These are phyloP conservation scores for Parazoanthus atlanticus DNA, from an alignment of 92 coral and sea anemone genomes.

Conservation along the genomic window DNA sequence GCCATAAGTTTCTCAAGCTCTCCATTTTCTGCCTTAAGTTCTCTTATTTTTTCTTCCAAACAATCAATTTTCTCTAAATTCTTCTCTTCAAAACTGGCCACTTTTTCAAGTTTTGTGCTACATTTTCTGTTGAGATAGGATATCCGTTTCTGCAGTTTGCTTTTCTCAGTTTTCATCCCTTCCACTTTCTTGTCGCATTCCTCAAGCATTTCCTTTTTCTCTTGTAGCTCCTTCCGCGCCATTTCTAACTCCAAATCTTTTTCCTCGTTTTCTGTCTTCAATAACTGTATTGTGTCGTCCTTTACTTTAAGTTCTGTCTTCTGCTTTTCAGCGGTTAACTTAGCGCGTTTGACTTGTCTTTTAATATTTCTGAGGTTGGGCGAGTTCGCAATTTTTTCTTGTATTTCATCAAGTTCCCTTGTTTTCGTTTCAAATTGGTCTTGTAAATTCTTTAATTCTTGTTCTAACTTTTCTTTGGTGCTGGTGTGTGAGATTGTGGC, in stretches of 20 bases:
- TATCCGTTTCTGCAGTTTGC: conserved; percentile 22
- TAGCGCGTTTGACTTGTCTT: conserved; percentile 3
- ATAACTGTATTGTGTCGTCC: conserved; percentile 15
- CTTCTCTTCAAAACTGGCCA: conserved; percentile 7
- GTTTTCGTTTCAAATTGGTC: conserved; percentile 12
- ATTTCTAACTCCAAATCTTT: conserved; percentile 24
- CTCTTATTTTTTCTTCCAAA: neutral
- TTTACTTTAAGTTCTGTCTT: conserved; percentile 8
- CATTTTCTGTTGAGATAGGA: conserved; percentile 21
- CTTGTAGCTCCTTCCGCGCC: conserved; percentile 18
- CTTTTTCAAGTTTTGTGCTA: conserved; percentile 13
- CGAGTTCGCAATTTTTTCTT: neutral
- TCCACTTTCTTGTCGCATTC: conserved; percentile 20
- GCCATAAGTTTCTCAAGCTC: conserved; percentile 8
- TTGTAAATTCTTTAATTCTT: conserved; percentile 8
- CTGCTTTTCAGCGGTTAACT: conserved; percentile 1
- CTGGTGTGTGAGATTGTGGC: conserved; percentile 12
- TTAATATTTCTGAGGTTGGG: conserved; percentile 15
- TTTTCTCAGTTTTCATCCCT: conserved; percentile 29
- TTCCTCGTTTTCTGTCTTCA: conserved; percentile 22
- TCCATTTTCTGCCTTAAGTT: conserved; percentile 25
- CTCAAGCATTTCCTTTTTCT: conserved; percentile 10
- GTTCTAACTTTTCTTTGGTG: neutral
- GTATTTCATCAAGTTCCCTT: conserved; percentile 8
- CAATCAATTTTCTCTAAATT: conserved; percentile 20